Percentiles rank a stretch among this genome's conserved stretches.
phyloP scores from a whole-genome alignment of 2,888 invertebrate genomes.

The Euproctis similis region DNA sequence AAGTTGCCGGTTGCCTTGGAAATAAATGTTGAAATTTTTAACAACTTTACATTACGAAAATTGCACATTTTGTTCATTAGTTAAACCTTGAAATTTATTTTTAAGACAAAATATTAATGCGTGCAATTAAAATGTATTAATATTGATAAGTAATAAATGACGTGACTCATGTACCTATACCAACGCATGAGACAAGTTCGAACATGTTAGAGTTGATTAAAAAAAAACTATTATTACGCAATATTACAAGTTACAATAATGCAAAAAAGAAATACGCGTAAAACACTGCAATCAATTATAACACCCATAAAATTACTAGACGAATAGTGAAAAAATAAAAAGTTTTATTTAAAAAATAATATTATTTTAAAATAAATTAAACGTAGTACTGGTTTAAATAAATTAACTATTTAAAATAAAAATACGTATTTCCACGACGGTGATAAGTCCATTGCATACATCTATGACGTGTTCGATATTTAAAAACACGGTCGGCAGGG shows the following conservation, averaged over 20 bases:
- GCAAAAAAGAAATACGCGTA: slow-evolving; percentile 2
- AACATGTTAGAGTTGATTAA: slow-evolving; percentile 7
- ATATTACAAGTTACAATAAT: too few species aligned
- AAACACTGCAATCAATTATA: slow-evolving; percentile 14
- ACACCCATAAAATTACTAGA: slow-evolving; percentile 31
- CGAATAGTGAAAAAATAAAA: slow-evolving; percentile 28
- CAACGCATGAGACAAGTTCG: slow-evolving; percentile 4
- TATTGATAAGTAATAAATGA: slow-evolving; percentile 5
- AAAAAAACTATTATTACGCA: neutral
- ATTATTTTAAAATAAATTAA: too few species aligned
- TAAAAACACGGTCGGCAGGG: slow-evolving; percentile 30
- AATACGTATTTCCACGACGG: slow-evolving; percentile 16
- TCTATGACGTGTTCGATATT: slow-evolving; percentile 29
- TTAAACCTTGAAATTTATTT: slow-evolving; percentile 16
- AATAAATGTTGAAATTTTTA: slow-evolving; percentile 16
- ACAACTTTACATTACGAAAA: slow-evolving; percentile 16
- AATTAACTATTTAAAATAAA: too few species aligned
- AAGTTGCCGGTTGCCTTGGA: slow-evolving; percentile 19
- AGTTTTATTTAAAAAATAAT: too few species aligned
- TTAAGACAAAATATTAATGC: slow-evolving; percentile 7
- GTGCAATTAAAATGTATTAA: slow-evolving; percentile 10
- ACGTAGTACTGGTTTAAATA: slow-evolving; percentile 36
- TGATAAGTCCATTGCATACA: slow-evolving; percentile 28
- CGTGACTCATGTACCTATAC: too few species aligned
- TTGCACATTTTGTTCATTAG: slow-evolving; percentile 14